A percentile compares a stretch with the other conserved stretches of the same genome.
Evolutionary conservation across 2,888 invertebrate species (phyloP).

Genomic region (Willowsia nigromaculata): DNA sequence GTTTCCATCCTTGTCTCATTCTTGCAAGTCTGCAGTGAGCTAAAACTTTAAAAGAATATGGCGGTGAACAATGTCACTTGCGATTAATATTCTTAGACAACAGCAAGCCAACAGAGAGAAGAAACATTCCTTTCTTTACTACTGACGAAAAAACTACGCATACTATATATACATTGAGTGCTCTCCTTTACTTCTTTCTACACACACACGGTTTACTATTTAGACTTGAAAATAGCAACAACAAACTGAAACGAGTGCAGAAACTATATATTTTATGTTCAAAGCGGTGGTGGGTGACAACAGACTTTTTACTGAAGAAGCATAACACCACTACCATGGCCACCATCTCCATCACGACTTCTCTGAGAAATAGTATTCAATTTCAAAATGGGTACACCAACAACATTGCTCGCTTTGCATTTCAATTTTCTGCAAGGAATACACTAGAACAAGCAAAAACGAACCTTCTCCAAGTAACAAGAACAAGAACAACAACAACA

Average conservation of each 20-base stretch:
- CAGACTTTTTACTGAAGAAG: neutral
- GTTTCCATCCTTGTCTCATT: constrained; percentile 53
- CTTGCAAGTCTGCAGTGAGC: neutral
- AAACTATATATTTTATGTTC: neutral
- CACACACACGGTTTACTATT: neutral
- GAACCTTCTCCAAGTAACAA: constrained; percentile 46
- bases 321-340: neutral
- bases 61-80: constrained; percentile 52
- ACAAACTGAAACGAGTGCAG: neutral
- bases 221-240: neutral
- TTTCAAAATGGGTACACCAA: constrained; percentile 62
- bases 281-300: constrained; percentile 26
- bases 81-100: constrained; percentile 68
- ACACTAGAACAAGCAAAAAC: constrained; percentile 31
- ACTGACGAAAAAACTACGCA: neutral
- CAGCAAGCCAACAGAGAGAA: neutral
- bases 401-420: constrained; percentile 56
- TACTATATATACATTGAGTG: constrained; percentile 15
- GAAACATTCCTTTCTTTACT: constrained; percentile 23
- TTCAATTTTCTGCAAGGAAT: constrained; percentile 57
- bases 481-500: constrained; percentile 20
- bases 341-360: neutral
- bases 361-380: constrained; percentile 59
- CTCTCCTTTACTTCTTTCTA: neutral
- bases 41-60: constrained; percentile 16